A percentile compares a stretch with the other conserved stretches of the same genome.
phyloP scores from a whole-genome alignment of 2,888 invertebrate genomes.

The Rhimphoctona megacephalus region DNA sequence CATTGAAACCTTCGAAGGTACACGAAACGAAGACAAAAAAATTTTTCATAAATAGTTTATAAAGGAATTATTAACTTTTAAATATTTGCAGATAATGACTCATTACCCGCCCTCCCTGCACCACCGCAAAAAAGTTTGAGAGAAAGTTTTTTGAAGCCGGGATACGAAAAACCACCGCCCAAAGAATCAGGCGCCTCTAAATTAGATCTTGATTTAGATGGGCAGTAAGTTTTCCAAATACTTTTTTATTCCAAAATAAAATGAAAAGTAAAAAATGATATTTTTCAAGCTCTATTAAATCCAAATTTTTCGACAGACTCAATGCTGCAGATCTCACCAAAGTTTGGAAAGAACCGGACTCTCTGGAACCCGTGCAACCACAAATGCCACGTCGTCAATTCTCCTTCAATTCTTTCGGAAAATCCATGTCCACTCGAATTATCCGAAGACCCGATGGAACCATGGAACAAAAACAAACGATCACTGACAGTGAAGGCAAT shows the following conservation, averaged over 20 bases:
- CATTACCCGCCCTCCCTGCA: conserved; percentile 65
- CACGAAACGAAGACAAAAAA: background rate
- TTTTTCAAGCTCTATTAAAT: background rate
- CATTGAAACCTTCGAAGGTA: conserved; percentile 63
- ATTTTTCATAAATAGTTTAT: background rate
- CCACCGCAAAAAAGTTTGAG: conserved; percentile 68
- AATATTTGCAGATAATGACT: conserved; percentile 53
- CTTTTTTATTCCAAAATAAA: background rate
- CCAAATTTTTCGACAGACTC: conserved; percentile 72
- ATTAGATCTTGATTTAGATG: conserved; percentile 86
- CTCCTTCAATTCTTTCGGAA: conserved; percentile 83
- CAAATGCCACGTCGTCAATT: conserved; percentile 76
- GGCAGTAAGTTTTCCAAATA: conserved; percentile 84
- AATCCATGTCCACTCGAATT: conserved; percentile 86
- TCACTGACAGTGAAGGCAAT: conserved; percentile 87
- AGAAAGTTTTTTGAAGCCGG: conserved; percentile 81
- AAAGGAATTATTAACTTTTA: background rate
- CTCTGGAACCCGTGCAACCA: conserved; percentile 78
- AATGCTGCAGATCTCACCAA: conserved; percentile 76
- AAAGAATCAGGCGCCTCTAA: conserved; percentile 74
- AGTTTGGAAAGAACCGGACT: conserved; percentile 79
- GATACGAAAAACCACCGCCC: conserved; percentile 77
- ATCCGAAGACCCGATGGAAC: conserved; percentile 87
- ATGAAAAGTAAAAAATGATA: background rate
- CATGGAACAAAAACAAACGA: conserved; percentile 86